Evolutionary conservation across 1,140 invertebrate species (phyloP).

Genomic region (Drosophila carrolli): DNA sequence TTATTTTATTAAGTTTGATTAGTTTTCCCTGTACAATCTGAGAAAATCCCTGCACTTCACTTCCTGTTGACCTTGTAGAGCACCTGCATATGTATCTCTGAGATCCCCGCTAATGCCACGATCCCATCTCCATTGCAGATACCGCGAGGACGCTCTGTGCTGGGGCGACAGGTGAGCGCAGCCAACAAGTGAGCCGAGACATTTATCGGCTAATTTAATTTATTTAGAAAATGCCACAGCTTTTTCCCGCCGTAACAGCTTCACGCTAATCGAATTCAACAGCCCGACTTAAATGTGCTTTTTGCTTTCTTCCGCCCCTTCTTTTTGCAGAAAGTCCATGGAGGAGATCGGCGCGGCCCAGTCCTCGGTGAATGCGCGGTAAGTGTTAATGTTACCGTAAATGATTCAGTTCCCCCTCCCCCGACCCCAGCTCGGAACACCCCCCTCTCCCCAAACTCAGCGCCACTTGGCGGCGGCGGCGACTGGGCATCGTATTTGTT

Average conservation of each 20-base stretch:
- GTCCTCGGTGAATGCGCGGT: constrained; percentile 89
- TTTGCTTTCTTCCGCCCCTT: constrained; percentile 31
- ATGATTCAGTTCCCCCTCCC: constrained; percentile 50
- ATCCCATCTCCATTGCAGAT: constrained; percentile 86
- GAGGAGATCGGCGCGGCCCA: constrained; percentile 88
- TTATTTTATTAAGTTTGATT: not conserved
- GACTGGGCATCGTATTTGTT: constrained; percentile 71
- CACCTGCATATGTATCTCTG: not conserved
- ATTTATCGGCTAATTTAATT: constrained; percentile 84
- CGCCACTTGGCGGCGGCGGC: constrained; percentile 69
- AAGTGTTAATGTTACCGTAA: constrained; percentile 85
- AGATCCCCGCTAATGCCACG: constrained; percentile 24
- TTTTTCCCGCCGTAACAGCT: constrained; percentile 62
- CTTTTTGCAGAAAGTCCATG: constrained; percentile 87
- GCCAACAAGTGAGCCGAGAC: constrained; percentile 81
- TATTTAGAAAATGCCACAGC: constrained; percentile 79
- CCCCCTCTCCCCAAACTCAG: constrained; percentile 34
- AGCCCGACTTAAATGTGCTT: constrained; percentile 56
- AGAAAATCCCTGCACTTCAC: constrained; percentile 24
- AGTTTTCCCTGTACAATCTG: not conserved
- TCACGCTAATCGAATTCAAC: constrained; percentile 76
- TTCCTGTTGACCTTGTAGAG: constrained; percentile 50
- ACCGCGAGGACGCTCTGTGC: constrained; percentile 90
- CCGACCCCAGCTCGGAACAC: constrained; percentile 1
- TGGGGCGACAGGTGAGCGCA: constrained; percentile 90